These are phyloP conservation scores for Aromia moschata DNA, from an alignment of 2,888 invertebrate species.

Conservation along the genomic window DNA sequence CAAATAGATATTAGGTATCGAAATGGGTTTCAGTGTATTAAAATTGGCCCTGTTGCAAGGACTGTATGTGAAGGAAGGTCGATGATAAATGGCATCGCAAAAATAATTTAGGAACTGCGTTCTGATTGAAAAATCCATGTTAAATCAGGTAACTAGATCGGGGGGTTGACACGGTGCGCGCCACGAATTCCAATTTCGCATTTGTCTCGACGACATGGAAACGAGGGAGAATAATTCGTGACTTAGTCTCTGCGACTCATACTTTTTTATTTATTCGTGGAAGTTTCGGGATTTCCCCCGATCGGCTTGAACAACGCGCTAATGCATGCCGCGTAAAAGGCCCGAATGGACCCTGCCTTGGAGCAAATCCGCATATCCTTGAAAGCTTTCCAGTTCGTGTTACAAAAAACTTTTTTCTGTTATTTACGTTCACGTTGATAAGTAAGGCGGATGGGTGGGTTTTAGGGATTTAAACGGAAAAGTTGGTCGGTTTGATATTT, in stretches of 20 bases:
- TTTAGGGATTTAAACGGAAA: background rate
- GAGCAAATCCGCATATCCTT: constrained; percentile 14
- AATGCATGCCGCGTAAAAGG: constrained; percentile 14
- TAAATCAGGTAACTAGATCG: background rate
- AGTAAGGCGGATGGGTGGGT: background rate
- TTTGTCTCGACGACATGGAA: background rate
- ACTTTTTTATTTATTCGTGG: background rate
- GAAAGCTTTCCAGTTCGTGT: constrained; percentile 12
- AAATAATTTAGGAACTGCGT: background rate
- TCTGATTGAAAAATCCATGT: background rate
- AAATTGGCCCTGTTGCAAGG: too few relatives aligned
- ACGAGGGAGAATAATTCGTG: background rate
- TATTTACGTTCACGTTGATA: background rate
- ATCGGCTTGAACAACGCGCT: constrained; percentile 1
- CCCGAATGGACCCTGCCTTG: constrained; percentile 5
- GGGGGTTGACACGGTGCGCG: background rate
- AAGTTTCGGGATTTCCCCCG: background rate
- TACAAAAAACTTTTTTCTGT: background rate
- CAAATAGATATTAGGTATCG: too few relatives aligned
- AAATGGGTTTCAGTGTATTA: too few relatives aligned
- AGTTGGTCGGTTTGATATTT: too few relatives aligned
- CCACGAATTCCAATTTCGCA: background rate
- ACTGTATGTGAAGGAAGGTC: background rate
- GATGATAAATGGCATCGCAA: background rate
- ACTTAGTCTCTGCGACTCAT: too few relatives aligned